phyloP scores from a whole-genome alignment of 2,113 vertebrate genomes.

The Forbesichthys agassizii region DNA sequence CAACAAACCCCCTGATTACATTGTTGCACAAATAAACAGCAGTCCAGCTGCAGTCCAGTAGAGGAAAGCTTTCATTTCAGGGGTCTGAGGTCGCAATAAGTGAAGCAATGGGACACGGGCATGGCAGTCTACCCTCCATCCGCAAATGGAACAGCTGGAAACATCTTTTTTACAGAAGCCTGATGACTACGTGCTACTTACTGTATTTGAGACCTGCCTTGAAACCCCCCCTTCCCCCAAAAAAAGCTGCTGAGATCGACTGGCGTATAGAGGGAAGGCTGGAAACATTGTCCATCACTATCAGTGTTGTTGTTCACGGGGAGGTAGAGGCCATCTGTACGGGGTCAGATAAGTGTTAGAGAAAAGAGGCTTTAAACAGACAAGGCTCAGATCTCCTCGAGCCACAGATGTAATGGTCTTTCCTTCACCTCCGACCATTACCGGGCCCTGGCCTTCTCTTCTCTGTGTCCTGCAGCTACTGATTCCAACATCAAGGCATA shows the following conservation, averaged over 20 bases:
- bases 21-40: constrained; percentile 75
- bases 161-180: constrained; percentile 38
- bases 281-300: constrained; percentile 18
- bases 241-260: constrained; percentile 17
- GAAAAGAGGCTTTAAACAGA: constrained; percentile 49
- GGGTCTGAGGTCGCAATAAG: constrained; percentile 46
- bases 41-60: constrained; percentile 62
- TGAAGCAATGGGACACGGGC: constrained; percentile 42
- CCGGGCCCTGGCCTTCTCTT: constrained; percentile 54
- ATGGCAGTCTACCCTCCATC: constrained; percentile 54
- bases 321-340: constrained; percentile 53
- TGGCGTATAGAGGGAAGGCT: constrained; percentile 16
- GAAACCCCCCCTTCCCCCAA: constrained; percentile 5
- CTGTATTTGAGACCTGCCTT: constrained; percentile 35
- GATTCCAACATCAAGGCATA: constrained; percentile 74
- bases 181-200: constrained; percentile 48
- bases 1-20: constrained; percentile 65
- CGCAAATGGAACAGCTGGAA: constrained; percentile 39
- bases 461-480: constrained; percentile 64
- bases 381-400: constrained; percentile 57
- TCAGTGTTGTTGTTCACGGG: constrained; percentile 28
- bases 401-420: constrained; percentile 75
- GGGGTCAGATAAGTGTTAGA: constrained; percentile 66
- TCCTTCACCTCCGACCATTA: constrained; percentile 67
- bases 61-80: constrained; percentile 69